phyloP scores from a whole-genome alignment of 2,888 invertebrate genomes.

The Acheta domesticus region DNA sequence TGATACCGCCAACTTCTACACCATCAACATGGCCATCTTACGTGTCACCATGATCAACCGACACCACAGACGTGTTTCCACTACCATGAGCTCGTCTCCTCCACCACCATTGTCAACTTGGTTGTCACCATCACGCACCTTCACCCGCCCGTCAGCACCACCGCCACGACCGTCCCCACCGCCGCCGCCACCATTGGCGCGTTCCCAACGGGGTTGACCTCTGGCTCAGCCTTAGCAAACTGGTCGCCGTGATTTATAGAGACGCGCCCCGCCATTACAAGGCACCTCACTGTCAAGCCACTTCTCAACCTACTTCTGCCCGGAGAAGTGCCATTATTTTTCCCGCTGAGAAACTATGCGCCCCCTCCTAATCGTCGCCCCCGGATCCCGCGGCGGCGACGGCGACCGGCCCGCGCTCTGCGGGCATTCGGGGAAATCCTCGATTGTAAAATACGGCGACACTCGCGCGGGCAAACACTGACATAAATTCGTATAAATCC shows the following conservation, averaged over 20 bases:
- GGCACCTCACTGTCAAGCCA: conserved; percentile 18
- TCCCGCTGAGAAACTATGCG: neutral
- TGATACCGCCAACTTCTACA: no score
- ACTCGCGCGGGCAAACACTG: neutral
- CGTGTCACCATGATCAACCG: no score
- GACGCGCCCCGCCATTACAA: neutral
- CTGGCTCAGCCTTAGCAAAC: neutral
- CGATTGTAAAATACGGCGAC: conserved; percentile 18
- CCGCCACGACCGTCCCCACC: neutral
- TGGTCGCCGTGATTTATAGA: conserved; percentile 1
- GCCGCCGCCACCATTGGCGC: neutral
- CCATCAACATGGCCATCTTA: no score
- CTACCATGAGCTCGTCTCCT: no score
- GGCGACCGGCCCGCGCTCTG: neutral
- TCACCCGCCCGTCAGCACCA: neutral
- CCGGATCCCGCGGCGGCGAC: neutral
- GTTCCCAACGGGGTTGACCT: neutral
- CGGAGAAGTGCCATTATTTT: conserved; percentile 18
- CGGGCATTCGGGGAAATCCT: neutral
- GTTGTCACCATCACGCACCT: neutral
- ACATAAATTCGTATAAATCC: conserved; percentile 18
- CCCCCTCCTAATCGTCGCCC: conserved; percentile 18
- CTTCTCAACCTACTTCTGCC: conserved; percentile 9
- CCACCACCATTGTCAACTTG: no score
- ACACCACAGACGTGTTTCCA: no score